Evolutionary conservation across 2,797 vertebrate species (phyloP), one percentile per base, ranked within the genome.

Genomic region (Enteromius anoplus): DNA sequence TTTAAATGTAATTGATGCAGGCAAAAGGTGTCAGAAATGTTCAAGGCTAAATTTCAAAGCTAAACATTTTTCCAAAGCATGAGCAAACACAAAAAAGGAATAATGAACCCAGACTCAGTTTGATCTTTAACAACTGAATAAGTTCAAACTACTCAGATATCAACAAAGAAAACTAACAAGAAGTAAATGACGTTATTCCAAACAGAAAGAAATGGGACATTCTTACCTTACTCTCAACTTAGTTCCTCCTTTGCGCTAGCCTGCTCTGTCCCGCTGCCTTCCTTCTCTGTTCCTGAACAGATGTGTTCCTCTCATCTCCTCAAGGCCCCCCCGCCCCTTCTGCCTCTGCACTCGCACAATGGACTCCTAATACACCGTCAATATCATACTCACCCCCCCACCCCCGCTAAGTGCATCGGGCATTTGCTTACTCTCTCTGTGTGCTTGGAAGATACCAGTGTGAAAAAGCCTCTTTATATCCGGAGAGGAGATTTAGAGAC

Each of bases 301-400:
- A 94, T 92, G 91, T 92, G 83, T 89, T 86, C 72, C 80, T 92
- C 90, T 87, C 77, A 83, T 83, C 75, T 85, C 83, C 76, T 49
- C 40, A 66, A 32, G 40, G 7, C 65, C 60, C 55, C 81, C 84
- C 82, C 85, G 64, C 82, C 68, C 78, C 82, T 81, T 84, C 68
- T 49, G 73, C 73, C 78, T 51, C 79, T 81, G 65, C 66, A 53
- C 79, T 66, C 32, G 34, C 80, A 90, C 88, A 89, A 88, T 88
- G 77, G 84, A 53, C 78, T 87, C 68, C 80, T 87, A 84, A 86
- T 83, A 64, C 76, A 75, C 55, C 85, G 37, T 51, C 49, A 66
- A 53, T 66, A 65, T 47, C 81, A 49, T 37, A 21, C 80, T 32
- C 65, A 42, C 75, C 76, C 49, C 1, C 66, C 79, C 49, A 1